Conservation (phyloP, 2,888 invertebrate genomes). For the Aradus depressus region DNA sequence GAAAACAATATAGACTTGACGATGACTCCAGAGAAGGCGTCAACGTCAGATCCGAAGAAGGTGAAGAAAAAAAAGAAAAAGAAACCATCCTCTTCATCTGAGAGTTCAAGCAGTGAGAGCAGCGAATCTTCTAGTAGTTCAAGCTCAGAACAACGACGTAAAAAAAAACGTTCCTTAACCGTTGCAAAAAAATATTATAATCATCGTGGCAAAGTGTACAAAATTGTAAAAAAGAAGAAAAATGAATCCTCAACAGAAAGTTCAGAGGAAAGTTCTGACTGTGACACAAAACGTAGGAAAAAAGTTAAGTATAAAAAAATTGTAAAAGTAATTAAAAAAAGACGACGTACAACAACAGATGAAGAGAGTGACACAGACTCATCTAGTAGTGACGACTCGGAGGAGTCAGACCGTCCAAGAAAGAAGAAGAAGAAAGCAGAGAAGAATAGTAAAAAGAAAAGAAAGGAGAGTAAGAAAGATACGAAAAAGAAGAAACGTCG, state of each 20-base stretch:
- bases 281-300: constrained; percentile 24
- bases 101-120: constrained; percentile 18
- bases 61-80: constrained; percentile 23
- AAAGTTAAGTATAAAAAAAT: constrained; percentile 26
- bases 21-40: constrained; percentile 11
- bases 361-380: constrained; percentile 27
- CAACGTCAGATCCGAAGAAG: background rate
- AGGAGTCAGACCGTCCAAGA: constrained; percentile 14
- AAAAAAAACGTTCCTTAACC: constrained; percentile 25
- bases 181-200: constrained; percentile 31
- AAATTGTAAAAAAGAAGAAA: constrained; percentile 30
- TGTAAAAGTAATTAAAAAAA: constrained; percentile 29
- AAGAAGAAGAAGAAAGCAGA: constrained; percentile 27
- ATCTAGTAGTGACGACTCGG: constrained; percentile 26
- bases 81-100: constrained; percentile 16
- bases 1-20: constrained; percentile 4
- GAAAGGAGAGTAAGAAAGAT: constrained; percentile 22
- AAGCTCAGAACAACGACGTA: constrained; percentile 26
- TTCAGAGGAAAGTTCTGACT: constrained; percentile 28
- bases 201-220: constrained; percentile 31
- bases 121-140: constrained; percentile 27
- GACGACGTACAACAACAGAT: constrained; percentile 21
- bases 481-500: constrained; percentile 20
- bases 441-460: constrained; percentile 26
- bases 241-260: constrained; percentile 28